These are phyloP conservation scores for Eustalomyia histrio DNA, from an alignment of 2,888 invertebrate species.

Conservation along the genomic window DNA sequence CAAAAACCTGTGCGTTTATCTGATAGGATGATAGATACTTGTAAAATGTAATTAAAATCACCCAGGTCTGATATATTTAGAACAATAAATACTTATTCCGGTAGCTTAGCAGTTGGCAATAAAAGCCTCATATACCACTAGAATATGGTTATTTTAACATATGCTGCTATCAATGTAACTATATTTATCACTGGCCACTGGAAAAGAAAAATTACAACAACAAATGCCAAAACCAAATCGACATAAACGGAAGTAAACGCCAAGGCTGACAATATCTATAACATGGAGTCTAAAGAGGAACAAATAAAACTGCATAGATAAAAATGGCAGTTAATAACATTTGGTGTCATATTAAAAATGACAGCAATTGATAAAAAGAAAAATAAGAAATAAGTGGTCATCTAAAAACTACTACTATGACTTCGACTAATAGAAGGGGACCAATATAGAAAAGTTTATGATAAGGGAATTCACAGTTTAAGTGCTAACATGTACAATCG, in stretches of 20 bases:
- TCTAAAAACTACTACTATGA: not conserved
- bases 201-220: not conserved
- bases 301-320: constrained; percentile 52
- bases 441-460: not conserved
- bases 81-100: no score
- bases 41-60: no score
- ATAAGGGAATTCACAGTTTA: no score
- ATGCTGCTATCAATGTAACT: constrained; percentile 36
- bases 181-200: constrained; percentile 38
- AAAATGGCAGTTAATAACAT: constrained; percentile 58
- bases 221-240: constrained; percentile 9
- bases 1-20: no score
- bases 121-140: not conserved
- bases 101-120: no score
- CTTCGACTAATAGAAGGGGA: not conserved
- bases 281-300: constrained; percentile 18
- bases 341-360: constrained; percentile 59
- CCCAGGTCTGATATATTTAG: no score
- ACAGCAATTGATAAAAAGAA: constrained; percentile 42
- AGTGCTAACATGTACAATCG: no score
- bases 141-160: constrained; percentile 39
- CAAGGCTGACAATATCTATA: constrained; percentile 32
- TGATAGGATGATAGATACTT: no score
- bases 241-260: constrained; percentile 34
- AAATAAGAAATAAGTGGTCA: constrained; percentile 30